These are phyloP conservation scores for Rostratula benghalensis DNA, from an alignment of 2,113 vertebrate genomes.

Conservation along the genomic window DNA sequence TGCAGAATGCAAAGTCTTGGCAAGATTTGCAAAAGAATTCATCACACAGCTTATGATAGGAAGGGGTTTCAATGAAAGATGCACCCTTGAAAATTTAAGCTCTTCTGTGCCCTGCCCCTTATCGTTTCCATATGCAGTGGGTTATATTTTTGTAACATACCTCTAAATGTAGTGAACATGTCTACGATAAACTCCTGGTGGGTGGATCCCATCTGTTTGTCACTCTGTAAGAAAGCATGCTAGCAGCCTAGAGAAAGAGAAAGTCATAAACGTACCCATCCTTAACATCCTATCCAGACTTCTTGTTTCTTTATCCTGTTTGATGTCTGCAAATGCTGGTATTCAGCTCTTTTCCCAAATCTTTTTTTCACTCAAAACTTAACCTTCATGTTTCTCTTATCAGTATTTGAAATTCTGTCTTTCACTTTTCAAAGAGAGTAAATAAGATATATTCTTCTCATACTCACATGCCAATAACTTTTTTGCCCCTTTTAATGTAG, in stretches of 20 bases:
- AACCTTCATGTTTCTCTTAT: neutral
- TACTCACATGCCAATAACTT: neutral
- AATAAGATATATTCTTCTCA: neutral
- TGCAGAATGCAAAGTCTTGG: neutral
- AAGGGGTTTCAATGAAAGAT: neutral
- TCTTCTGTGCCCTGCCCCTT: neutral
- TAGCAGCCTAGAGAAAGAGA: neutral
- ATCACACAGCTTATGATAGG: neutral
- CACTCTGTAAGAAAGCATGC: neutral
- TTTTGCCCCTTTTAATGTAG: neutral
- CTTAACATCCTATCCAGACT: neutral
- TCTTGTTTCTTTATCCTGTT: neutral
- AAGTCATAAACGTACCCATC: neutral
- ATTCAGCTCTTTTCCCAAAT: neutral
- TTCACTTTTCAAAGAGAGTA: neutral
- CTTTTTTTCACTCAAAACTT: neutral
- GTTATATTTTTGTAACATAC: slow-evolving; percentile 4
- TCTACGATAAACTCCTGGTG: neutral
- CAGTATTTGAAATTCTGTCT: neutral
- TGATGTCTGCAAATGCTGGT: neutral
- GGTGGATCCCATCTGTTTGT: slow-evolving; percentile 41
- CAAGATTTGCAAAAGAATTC: neutral
- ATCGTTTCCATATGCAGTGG: neutral
- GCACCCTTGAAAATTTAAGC: neutral
- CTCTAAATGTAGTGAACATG: slow-evolving; percentile 4